These are phyloP conservation scores for Halichoeres trimaculatus DNA, from an alignment of 2,113 vertebrate species.

Conservation along the genomic window DNA sequence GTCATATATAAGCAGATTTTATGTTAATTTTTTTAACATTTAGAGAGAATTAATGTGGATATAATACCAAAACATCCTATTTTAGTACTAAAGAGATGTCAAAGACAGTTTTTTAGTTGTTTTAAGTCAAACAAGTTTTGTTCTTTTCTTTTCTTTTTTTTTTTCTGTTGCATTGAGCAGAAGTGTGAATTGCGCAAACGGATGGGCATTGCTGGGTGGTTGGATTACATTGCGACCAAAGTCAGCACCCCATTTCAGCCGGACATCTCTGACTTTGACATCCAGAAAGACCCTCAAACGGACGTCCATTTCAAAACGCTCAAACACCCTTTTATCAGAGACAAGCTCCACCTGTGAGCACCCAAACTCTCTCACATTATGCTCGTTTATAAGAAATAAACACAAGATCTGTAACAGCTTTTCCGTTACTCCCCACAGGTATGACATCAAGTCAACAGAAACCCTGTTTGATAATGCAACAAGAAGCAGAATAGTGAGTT, in stretches of 20 bases:
- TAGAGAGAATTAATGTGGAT: background rate
- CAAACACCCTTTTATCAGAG: slow-evolving; percentile 93
- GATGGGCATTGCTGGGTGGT: slow-evolving; percentile 83
- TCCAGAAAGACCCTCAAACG: slow-evolving; percentile 70
- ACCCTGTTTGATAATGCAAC: slow-evolving; percentile 94
- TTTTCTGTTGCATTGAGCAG: slow-evolving; percentile 70
- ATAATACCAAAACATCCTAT: background rate
- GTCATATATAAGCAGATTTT: background rate
- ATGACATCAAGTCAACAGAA: slow-evolving; percentile 92
- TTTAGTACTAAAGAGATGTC: background rate
- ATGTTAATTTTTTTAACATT: background rate
- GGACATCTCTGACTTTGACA: slow-evolving; percentile 84
- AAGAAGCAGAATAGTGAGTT: slow-evolving; percentile 96
- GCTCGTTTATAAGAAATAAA: background rate
- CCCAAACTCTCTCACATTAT: background rate
- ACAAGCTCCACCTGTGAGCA: slow-evolving; percentile 96
- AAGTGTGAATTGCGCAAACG: slow-evolving; percentile 90
- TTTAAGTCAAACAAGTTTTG: background rate
- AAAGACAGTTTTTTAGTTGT: background rate
- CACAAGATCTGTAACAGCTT: background rate
- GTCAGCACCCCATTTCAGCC: slow-evolving; percentile 90
- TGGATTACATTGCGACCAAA: slow-evolving; percentile 84
- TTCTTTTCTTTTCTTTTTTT: background rate
- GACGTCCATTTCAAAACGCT: slow-evolving; percentile 85
- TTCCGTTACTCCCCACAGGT: slow-evolving; percentile 81